Percentiles rank a stretch among this genome's conserved stretches.
Evolutionary conservation across 2,113 vertebrate genomes (phyloP).

Genomic region (Colinus virginianus): DNA sequence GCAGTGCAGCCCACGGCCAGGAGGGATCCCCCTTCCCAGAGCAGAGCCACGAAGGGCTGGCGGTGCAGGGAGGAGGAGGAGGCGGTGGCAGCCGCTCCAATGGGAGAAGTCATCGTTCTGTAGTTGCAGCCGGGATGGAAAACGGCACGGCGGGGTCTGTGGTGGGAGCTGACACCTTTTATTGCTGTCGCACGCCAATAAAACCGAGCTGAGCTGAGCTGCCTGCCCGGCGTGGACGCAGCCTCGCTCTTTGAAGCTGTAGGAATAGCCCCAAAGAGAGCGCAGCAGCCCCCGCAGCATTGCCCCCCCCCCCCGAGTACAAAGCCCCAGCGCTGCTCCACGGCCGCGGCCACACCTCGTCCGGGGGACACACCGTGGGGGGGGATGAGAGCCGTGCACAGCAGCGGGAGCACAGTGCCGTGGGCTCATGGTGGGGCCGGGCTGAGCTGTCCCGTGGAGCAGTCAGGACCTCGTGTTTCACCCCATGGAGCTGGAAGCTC

Average conservation of each 20-base stretch:
- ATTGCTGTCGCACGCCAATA: neutral
- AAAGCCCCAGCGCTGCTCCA: neutral
- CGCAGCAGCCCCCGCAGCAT: fast-evolving
- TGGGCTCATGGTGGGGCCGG: neutral
- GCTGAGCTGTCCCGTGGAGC: too few relatives aligned
- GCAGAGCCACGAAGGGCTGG: neutral
- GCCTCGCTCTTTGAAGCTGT: neutral
- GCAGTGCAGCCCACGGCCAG: too few relatives aligned
- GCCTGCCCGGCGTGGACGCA: fast-evolving
- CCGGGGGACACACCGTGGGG: too few relatives aligned
- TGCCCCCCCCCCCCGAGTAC: fast-evolving
- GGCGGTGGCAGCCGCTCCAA: neutral
- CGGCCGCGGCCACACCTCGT: neutral
- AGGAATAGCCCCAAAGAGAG: neutral
- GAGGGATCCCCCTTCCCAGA: fast-evolving
- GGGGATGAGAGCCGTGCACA: too few relatives aligned
- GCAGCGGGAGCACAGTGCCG: neutral
- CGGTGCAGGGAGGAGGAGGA: neutral
- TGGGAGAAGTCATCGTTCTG: fast-evolving
- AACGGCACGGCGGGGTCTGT: fast-evolving
- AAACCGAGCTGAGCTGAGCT: neutral
- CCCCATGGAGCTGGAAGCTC: too few relatives aligned
- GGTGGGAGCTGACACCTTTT: neutral
- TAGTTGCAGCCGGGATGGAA: fast-evolving
- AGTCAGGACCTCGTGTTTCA: neutral